Conservation (phyloP, 2,797 vertebrate species). For the Pseudochromis fuscus region DNA sequence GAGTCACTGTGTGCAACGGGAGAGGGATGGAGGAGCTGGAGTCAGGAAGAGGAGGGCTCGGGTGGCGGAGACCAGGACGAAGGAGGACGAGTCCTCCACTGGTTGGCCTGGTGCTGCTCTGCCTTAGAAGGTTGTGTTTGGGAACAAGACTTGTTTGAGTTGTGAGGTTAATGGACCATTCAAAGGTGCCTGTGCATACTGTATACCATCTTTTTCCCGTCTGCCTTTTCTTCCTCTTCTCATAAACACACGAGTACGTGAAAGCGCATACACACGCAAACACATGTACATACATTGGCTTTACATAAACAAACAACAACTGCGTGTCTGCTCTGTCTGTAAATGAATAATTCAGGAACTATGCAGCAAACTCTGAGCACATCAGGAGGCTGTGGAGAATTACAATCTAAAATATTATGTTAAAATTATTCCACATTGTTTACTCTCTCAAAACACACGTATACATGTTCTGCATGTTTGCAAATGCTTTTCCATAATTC, state of each 20-base stretch:
- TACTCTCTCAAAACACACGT: conserved; percentile 26
- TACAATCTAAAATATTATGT: conserved; percentile 41
- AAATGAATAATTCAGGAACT: conserved; percentile 71
- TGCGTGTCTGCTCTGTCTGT: conserved; percentile 29
- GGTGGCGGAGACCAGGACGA: conserved; percentile 36
- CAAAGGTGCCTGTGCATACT: conserved; percentile 8
- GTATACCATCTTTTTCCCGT: not conserved
- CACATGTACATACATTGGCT: conserved; percentile 33
- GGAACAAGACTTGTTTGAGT: conserved; percentile 43
- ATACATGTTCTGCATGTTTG: not conserved
- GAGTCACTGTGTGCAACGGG: conserved; percentile 62
- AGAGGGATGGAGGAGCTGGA: conserved; percentile 53
- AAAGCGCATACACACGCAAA: not conserved
- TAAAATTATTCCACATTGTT: conserved; percentile 35
- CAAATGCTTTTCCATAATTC: conserved; percentile 7
- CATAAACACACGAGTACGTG: not conserved
- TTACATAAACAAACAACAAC: conserved; percentile 45
- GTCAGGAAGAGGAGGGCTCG: conserved; percentile 51
- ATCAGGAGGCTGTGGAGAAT: conserved; percentile 36
- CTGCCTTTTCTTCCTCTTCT: not conserved
- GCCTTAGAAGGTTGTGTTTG: conserved; percentile 65
- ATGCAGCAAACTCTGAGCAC: conserved; percentile 45
- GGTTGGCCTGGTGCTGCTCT: conserved; percentile 44
- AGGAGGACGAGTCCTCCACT: conserved; percentile 49
- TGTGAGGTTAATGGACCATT: conserved; percentile 33